Evolutionary conservation across 2,797 vertebrate species (phyloP), one percentile per base, ranked within the genome.

Genomic region (Tenualosa ilisha): DNA sequence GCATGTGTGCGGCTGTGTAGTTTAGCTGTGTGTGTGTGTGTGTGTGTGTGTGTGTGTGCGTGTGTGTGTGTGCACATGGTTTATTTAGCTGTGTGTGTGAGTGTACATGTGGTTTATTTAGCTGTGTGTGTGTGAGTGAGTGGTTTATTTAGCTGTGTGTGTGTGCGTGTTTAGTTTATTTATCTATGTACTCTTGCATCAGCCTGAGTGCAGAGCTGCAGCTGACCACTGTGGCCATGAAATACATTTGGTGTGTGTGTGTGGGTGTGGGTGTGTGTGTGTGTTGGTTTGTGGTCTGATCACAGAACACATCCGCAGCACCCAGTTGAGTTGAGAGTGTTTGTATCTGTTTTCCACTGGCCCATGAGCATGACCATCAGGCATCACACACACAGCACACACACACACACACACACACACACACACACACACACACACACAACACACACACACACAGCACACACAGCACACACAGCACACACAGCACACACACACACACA

Each of bases 201-300:
- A 68, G 63, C 26, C 63, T 31, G 63, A 53, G 13, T 2, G 51
- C 12, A 46, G 46, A 46, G 46, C 7, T 46, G 46, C 46, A 31
- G 26, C 9, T 12, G 22, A 31, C 7, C 31, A 31, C 26, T 11
- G 8, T n/a, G 0, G 9, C 59, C 59, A 63, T 22, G 8, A 63
- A 5, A 63, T 63, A 63, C 24, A 24, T 2, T 31, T 12, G 9
- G 61, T 24, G 54, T 26, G 26, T 61, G 59, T 61, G 59, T 61
- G 63, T 65, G 63, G 13, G 63, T 65, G 63, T 65, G 63, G 31
- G 63, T 65, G 24, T 65, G 63, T 65, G 63, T 68, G 26, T 68
- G 63, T 15, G 24, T 7, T 11, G 24, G 63, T 68, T 13, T 37
- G 2, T 68, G 63, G 59, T 2, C 59, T n/a, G n/a, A 26, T 63